These are phyloP conservation scores for Chelonoidis abingdonii DNA, from an alignment of 2,113 vertebrate genomes.

Conservation along the genomic window DNA sequence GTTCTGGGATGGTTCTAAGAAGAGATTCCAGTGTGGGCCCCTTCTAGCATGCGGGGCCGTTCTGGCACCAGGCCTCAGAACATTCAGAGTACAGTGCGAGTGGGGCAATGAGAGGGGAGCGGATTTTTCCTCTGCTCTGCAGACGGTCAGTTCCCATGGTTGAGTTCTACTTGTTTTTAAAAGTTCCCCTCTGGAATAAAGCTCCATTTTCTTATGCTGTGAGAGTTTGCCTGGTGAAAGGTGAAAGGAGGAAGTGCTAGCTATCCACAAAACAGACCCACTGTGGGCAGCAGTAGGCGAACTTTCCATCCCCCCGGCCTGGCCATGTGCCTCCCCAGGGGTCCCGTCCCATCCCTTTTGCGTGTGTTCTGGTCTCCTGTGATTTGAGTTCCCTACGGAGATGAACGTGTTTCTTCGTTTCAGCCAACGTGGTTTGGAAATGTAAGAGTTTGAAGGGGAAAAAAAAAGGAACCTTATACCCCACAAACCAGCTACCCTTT, in stretches of 20 bases:
- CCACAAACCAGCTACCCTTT: not conserved
- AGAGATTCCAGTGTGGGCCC: not conserved
- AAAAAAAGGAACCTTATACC: not conserved
- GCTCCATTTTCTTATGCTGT: not conserved
- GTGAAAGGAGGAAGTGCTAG: not conserved
- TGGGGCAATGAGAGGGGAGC: not conserved
- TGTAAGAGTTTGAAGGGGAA: not conserved
- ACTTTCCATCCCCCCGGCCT: not conserved
- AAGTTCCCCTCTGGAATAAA: constrained; percentile 11
- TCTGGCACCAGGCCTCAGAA: rapidly evolving
- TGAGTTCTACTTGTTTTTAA: rapidly evolving
- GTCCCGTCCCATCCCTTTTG: not conserved
- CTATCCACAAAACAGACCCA: not conserved
- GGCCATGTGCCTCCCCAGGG: rapidly evolving
- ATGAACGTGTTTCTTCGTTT: not conserved
- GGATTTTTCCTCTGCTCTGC: too few species aligned
- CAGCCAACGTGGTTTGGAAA: not conserved
- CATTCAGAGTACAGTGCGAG: not conserved
- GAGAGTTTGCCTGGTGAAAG: not conserved
- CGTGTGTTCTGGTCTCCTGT: not conserved
- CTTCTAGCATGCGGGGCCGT: rapidly evolving
- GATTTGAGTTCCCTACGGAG: not conserved
- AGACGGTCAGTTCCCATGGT: not conserved
- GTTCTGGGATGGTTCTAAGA: not conserved
- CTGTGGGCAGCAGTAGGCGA: not conserved